Conservation (phyloP, 2,113 vertebrate genomes). For the Solea solea region DNA sequence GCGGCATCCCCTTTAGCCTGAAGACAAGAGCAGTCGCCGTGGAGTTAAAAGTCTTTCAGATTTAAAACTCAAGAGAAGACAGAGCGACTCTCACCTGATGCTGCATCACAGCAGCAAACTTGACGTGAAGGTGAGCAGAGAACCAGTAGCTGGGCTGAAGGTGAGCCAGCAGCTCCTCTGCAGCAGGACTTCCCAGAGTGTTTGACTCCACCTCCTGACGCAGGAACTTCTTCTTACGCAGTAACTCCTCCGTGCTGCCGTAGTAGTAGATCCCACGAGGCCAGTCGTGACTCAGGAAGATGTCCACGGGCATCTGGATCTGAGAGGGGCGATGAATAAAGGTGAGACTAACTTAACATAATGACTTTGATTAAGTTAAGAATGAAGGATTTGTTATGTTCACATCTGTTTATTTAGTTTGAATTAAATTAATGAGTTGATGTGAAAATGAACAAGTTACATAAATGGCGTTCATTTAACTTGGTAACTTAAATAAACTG, state of each 20-base stretch:
- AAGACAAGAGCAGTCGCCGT: conserved; percentile 4
- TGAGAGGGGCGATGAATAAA: conserved; percentile 51
- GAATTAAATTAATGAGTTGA: no score
- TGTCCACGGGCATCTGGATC: conserved; percentile 91
- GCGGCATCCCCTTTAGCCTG: conserved; percentile 80
- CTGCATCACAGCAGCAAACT: conserved; percentile 95
- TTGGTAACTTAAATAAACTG: no score
- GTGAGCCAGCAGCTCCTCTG: conserved; percentile 91
- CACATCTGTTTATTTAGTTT: no score
- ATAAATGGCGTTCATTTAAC: no score
- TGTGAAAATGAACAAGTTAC: no score
- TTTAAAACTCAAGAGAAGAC: not conserved
- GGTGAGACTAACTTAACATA: no score
- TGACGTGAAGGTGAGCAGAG: conserved; percentile 96
- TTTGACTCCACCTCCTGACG: conserved; percentile 94
- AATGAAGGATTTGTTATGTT: no score
- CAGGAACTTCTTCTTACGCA: conserved; percentile 93
- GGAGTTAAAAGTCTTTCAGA: not conserved
- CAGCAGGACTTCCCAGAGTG: conserved; percentile 91
- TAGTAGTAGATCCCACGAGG: conserved; percentile 94
- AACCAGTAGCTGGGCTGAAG: conserved; percentile 96
- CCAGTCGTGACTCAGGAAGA: conserved; percentile 98
- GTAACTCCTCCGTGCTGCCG: conserved; percentile 88
- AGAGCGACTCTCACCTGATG: conserved; percentile 84
- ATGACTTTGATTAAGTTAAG: no score